Evolutionary conservation across 2,888 invertebrate genomes (phyloP).

Genomic region (Norana najaformis): DNA sequence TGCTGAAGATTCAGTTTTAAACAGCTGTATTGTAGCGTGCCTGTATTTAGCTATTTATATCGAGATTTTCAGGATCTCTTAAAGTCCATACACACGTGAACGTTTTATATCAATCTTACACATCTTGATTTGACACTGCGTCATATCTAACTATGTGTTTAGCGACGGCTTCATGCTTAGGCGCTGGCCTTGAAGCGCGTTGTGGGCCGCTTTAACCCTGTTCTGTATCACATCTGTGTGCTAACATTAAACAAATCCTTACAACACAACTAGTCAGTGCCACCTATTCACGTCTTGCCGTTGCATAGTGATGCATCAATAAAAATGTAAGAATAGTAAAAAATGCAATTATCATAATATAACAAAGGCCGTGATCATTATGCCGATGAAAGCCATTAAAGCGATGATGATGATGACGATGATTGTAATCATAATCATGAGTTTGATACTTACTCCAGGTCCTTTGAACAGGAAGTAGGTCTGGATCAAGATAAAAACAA

Average conservation of each 20-base stretch:
- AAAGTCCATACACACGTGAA: not conserved
- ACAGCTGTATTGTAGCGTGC: not conserved
- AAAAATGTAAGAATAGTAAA: not conserved
- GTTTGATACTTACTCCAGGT: constrained; percentile 29
- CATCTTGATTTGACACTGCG: not conserved
- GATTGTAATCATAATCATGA: no score
- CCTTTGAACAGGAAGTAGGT: constrained; percentile 95
- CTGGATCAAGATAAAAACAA: constrained; percentile 96
- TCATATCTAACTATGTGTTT: not conserved
- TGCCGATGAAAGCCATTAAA: not conserved
- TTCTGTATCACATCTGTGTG: no score
- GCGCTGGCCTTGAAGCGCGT: no score
- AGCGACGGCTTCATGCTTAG: no score
- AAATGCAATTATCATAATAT: not conserved
- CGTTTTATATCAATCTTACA: not conserved
- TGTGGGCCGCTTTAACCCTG: no score
- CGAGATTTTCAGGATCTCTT: not conserved
- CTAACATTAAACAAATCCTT: no score
- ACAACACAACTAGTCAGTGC: no score
- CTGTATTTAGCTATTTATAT: not conserved
- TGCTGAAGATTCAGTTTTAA: not conserved
- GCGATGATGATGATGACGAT: not conserved
- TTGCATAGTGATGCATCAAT: not conserved
- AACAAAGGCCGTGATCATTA: not conserved
- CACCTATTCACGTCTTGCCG: no score